Base-by-base conservation (phyloP, 1,140 invertebrate species). In the Steinernema khuongi region DNA sequence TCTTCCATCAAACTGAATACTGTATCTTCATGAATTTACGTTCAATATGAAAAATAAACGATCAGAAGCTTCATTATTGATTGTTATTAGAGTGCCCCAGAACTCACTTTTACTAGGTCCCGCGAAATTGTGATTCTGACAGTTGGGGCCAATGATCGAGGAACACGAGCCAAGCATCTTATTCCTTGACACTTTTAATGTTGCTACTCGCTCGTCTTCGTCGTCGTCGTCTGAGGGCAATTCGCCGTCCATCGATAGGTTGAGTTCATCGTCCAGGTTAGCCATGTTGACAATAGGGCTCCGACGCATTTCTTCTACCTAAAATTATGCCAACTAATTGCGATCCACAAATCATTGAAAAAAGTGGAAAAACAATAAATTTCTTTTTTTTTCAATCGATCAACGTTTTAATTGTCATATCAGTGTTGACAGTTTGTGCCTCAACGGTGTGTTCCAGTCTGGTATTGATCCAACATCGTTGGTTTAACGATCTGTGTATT, bases 181-280 rank as follows among this genome's bases (percentile, higher is more conserved):
- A 19, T 60, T 74, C 32, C 71, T 77, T 31, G 67, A 75, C 14
- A 77, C n/a, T 26, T 43, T 50, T 50, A 43, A 50, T 1, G 67
- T 68, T 30, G 68, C 44, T 17, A 73, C 68, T 22, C 60, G 30
- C 33, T 73, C 44, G 32, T 72, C 44, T 30, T 68, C 71, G 50
- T 77, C 74, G 22, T 70, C 70, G 19, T 79, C 77, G 28, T 81
- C 79, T 31, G 83, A 79, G 30, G 70, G 68, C n/a, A 73, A 60
- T 29, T 79, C 83, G 31, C 70, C 75, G 44, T 79, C 80, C 32
- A 78, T 75, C 26, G 79, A 83, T 0, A 85, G 74, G 28, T 72
- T 77, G 69, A 84, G 77, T 50, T 84, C 83, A 50, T 84, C 83
- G 68, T 84, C 83, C 19, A 85, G 66, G 75, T 81, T 83, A n/a